A percentile compares a stretch with the other conserved stretches of the same genome.
Conservation (phyloP, 2,113 vertebrate species). For the Sebastes schlegelii region DNA sequence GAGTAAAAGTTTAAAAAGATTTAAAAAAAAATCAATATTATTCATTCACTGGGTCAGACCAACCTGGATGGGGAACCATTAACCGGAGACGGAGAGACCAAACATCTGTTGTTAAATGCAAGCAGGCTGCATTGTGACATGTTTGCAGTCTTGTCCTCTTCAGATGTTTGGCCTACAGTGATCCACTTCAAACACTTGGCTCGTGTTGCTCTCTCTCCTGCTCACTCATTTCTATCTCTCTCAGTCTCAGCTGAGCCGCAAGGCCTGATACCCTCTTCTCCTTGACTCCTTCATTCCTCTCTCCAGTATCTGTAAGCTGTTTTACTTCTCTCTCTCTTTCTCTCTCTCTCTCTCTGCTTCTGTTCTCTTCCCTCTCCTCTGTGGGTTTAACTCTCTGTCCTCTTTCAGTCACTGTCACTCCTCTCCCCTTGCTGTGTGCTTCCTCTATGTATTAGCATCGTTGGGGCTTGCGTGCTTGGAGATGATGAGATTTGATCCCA, state of each 20-base stretch:
- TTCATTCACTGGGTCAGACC: slow-evolving; percentile 92
- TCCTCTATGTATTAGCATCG: slow-evolving; percentile 58
- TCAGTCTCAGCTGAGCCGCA: slow-evolving; percentile 74
- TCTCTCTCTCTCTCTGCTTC: slow-evolving; percentile 21
- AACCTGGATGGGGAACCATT: slow-evolving; percentile 93
- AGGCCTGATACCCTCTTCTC: slow-evolving; percentile 88
- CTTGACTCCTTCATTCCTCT: slow-evolving; percentile 84
- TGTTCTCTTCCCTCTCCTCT: slow-evolving; percentile 16
- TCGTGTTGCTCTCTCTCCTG: slow-evolving; percentile 72
- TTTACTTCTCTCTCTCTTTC: slow-evolving; percentile 38
- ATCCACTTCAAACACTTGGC: slow-evolving; percentile 93
- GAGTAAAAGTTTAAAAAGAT: slow-evolving; percentile 39
- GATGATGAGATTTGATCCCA: slow-evolving; percentile 77
- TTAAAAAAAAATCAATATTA: slow-evolving; percentile 71
- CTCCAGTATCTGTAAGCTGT: slow-evolving; percentile 29
- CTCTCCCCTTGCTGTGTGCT: background rate
- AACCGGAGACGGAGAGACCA: slow-evolving; percentile 90
- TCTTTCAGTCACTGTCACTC: slow-evolving; percentile 25
- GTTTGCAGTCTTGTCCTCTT: slow-evolving; percentile 93
- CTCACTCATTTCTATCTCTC: slow-evolving; percentile 66
- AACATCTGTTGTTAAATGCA: slow-evolving; percentile 97
- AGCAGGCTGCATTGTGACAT: slow-evolving; percentile 91
- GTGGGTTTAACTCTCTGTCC: slow-evolving; percentile 4
- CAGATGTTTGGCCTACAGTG: slow-evolving; percentile 90
- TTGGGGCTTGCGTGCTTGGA: slow-evolving; percentile 56